phyloP scores from a whole-genome alignment of 2,113 vertebrate genomes.

The Ranitomeya imitator region DNA sequence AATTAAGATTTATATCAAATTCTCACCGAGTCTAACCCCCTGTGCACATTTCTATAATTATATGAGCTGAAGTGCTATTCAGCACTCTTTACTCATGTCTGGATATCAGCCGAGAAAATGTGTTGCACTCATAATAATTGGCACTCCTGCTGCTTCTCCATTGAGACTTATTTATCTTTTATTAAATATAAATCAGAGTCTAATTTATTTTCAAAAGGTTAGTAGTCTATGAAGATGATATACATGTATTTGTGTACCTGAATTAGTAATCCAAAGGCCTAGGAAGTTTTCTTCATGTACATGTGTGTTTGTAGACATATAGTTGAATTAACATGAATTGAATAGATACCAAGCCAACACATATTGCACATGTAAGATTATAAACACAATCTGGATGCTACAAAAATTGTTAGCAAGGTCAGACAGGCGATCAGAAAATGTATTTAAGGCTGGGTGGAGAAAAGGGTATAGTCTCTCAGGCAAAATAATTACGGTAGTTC shows the following conservation, averaged over 20 bases:
- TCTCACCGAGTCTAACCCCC: constrained; percentile 9
- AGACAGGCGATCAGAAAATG: too few relatives aligned
- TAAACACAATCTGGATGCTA: too few relatives aligned
- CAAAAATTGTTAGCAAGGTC: too few relatives aligned
- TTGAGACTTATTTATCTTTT: constrained; percentile 47
- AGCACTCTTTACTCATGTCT: constrained; percentile 22
- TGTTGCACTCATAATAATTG: constrained; percentile 38
- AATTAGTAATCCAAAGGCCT: background rate
- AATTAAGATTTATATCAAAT: constrained; percentile 42
- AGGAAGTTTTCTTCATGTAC: background rate
- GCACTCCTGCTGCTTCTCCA: constrained; percentile 16
- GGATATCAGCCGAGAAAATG: constrained; percentile 15
- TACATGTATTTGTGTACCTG: constrained; percentile 31
- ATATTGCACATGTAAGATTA: too few relatives aligned
- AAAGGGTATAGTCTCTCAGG: too few relatives aligned
- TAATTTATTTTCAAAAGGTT: constrained; percentile 42
- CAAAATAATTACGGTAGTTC: too few relatives aligned
- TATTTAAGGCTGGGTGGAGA: too few relatives aligned
- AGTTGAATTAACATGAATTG: background rate
- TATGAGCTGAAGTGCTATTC: constrained; percentile 27
- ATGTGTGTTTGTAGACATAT: background rate
- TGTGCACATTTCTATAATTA: constrained; percentile 45
- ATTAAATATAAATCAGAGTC: constrained; percentile 55
- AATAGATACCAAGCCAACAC: background rate
- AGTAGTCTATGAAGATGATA: constrained; percentile 31